Conservation (phyloP, 2,888 invertebrate species). For the Volucella bombylans region DNA sequence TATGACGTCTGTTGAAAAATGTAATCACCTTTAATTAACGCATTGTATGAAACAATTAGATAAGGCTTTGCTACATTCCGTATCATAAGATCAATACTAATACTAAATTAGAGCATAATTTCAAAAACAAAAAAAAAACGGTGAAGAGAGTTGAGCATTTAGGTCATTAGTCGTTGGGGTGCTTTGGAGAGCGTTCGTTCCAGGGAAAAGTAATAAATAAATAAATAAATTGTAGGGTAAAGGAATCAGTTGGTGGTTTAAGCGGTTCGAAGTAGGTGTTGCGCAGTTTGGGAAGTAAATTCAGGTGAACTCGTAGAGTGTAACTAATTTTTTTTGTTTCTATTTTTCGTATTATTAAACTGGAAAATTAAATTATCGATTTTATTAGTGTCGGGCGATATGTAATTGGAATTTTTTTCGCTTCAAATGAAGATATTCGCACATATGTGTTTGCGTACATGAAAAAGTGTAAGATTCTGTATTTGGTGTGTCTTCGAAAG, state of each 20-base stretch:
- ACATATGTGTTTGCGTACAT: no score
- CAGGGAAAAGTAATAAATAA: conserved; percentile 47
- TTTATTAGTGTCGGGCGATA: no score
- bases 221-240: conserved; percentile 40
- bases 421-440: no score
- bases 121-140: conserved; percentile 19
- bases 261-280: conserved; percentile 41
- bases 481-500: no score
- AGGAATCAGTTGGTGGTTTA: conserved; percentile 51
- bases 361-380: no score
- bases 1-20: conserved; percentile 17
- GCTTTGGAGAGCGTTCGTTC: conserved; percentile 10
- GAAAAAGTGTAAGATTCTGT: no score
- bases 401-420: no score
- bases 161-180: conserved; percentile 3
- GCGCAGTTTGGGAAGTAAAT: neutral
- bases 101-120: conserved; percentile 50
- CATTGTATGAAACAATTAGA: conserved; percentile 57
- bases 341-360: no score
- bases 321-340: no score
- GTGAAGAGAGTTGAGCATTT: conserved; percentile 5
- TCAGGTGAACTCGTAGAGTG: no score
- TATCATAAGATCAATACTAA: conserved; percentile 51
- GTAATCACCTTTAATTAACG: conserved; percentile 53
- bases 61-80: conserved; percentile 43